Conservation (phyloP, 2,113 vertebrate genomes). For the Panthera uncia region DNA sequence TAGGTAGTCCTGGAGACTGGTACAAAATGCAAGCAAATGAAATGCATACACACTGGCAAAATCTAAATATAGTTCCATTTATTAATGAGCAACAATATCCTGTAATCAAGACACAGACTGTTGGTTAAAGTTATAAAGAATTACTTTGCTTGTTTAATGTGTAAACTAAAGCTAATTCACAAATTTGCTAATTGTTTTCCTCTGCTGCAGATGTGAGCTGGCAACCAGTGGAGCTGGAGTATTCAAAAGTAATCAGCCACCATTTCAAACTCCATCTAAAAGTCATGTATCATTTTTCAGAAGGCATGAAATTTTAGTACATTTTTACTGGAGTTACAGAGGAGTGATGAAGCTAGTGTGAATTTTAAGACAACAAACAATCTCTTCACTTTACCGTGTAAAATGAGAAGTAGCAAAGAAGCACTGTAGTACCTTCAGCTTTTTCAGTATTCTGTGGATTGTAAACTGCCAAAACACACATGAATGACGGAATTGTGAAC, state of each 20-base stretch:
- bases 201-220: conserved; percentile 70
- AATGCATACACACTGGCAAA: neutral
- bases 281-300: conserved; percentile 63
- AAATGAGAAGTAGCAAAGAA: conserved; percentile 47
- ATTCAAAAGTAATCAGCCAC: conserved; percentile 76
- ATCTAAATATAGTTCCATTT: conserved; percentile 63
- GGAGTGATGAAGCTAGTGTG: conserved; percentile 29
- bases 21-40: conserved; percentile 11
- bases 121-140: conserved; percentile 68
- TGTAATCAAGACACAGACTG: conserved; percentile 65
- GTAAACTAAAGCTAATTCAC: conserved; percentile 70
- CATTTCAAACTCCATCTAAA: conserved; percentile 70
- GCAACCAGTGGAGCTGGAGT: neutral
- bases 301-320: conserved; percentile 2
- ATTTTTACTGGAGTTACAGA: conserved; percentile 48
- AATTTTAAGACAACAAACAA: conserved; percentile 63
- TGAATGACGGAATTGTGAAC: neutral
- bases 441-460: neutral
- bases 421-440: neutral
- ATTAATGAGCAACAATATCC: conserved; percentile 72
- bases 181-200: conserved; percentile 71
- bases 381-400: neutral
- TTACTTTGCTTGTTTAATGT: conserved; percentile 68
- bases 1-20: neutral
- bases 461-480: neutral